Base-by-base conservation (phyloP, 2,113 vertebrate species). In the Beaufortia kweichowensis region DNA sequence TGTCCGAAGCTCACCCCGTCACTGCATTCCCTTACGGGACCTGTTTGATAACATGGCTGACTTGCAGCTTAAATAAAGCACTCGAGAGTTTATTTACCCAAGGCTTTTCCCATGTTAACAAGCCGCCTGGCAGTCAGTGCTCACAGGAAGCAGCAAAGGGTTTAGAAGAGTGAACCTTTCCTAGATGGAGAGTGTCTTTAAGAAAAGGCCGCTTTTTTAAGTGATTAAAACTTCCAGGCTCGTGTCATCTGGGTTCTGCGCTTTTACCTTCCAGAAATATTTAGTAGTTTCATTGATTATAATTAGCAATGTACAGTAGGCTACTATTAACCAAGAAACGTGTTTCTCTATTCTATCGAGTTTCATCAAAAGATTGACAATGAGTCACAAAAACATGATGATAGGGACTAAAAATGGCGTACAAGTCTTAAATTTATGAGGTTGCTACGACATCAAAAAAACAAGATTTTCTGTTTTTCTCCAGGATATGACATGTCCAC, bases 401-500 rank as follows among this genome's bases (percentile, higher is more conserved):
- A 10, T 10, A 39, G 8, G 35, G 35, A 39, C 9, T 39, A 39
- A n/a, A n/a, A n/a, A n/a, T n/a, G n/a, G n/a, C 35, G 11, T 39
- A 10, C 35, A 39, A 39, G 35, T n/a, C n/a, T n/a, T n/a, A n/a
- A 39, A 39, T 4, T 39, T 39, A 39, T n/a, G 35, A 39, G 9
- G 9, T 39, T 10, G 9, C 48, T 21, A 21, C 21, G 48, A 21
- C 19, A n/a, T n/a, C 19, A 21, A 53, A 12, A n/a, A 59, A 14
- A 26, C 35, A 15, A 2, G 17, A 48, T 61, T 35, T 48, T 61
- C 3, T 81, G 24, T 57, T 77, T 8, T 63, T 8, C 3, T 29
- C 21, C 65, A 96, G 94, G 94, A 63, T 96, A 96, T 87, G 94
- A 95, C 81, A 96, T 96, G 95, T 96, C 95, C 79, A 95, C 95